Evolutionary conservation across 2,113 vertebrate species (phyloP), one percentile per base, ranked within the genome.

Genomic region (Megalops atlanticus): DNA sequence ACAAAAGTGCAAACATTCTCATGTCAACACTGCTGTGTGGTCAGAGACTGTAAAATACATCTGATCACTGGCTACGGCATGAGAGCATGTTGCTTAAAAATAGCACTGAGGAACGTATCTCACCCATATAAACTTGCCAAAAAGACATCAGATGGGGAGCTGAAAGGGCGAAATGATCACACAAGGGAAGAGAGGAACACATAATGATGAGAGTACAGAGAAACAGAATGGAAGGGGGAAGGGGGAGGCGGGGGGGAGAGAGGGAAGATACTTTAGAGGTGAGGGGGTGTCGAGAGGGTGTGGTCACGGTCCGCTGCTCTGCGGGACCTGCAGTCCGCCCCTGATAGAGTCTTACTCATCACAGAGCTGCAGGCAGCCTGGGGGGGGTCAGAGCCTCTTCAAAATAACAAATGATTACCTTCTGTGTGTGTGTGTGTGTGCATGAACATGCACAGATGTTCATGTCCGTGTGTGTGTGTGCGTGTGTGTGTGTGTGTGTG

Each of bases 401-500:
- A 2, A 49, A 7, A 49, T 11, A 16, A 49, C 47, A 11, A 24
- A 69, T 6, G n/a, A n/a, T 69, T 33, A 69, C 31, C 31, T 69
- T 33, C n/a, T 43, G 35, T 18, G 24, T 16, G 35, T 49, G 76
- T 12, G 49, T 77, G 43, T 52, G 35, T 76, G 77, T 70, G 58
- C 41, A 38, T 45, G 47, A 16, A 16, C 1, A 16, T 6, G 47
- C 2, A 16, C 5, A 2, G 2, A 16, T 49, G 47, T 10, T 11
- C 2, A 16, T 68, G 58, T 71, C 39, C 33, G 77, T 70, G 58
- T 68, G 35, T 21, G 36, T 43, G 72, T 70, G 69, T 73, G 70
- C 15, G 69, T 73, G 69, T 16, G 80, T 76, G 73, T 24, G 49
- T 43, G 73, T n/a, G 72, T 58, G 72, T 64, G 87, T 85, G 71